phyloP scores from a whole-genome alignment of 2,113 vertebrate species.

The Trichomycterus rosablanca region DNA sequence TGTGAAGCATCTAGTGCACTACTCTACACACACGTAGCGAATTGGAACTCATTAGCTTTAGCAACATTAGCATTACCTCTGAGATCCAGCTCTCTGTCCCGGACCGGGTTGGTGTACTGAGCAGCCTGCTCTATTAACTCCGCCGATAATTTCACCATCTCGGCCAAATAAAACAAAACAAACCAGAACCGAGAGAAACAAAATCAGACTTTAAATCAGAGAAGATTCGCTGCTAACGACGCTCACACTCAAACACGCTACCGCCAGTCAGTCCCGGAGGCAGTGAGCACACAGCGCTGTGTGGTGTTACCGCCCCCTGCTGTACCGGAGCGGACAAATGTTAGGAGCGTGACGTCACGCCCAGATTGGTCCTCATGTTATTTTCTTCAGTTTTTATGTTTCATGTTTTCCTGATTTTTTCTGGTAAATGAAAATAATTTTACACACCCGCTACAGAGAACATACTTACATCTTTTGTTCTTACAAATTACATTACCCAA shows the following conservation, averaged over 20 bases:
- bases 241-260: not conserved
- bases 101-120: slow-evolving; percentile 88
- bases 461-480: too few species aligned
- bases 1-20: not conserved
- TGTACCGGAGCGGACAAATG: slow-evolving; percentile 12
- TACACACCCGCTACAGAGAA: too few species aligned
- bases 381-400: too few species aligned
- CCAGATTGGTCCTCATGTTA: too few species aligned
- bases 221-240: not conserved
- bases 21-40: too few species aligned
- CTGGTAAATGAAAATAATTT: too few species aligned
- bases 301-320: not conserved
- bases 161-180: not conserved
- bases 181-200: not conserved
- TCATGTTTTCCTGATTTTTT: too few species aligned
- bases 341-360: too few species aligned
- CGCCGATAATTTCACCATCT: slow-evolving; percentile 89
- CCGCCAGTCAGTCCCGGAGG: slow-evolving; percentile 36
- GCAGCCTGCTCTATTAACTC: slow-evolving; percentile 93
- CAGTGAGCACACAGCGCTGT: too few species aligned
- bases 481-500: too few species aligned
- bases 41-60: too few species aligned
- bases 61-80: slow-evolving; percentile 67
- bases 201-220: not conserved
- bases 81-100: slow-evolving; percentile 86